Conservation (phyloP, 92 coral and sea anemone species). For the Chrysogorgia sp. region DNA sequence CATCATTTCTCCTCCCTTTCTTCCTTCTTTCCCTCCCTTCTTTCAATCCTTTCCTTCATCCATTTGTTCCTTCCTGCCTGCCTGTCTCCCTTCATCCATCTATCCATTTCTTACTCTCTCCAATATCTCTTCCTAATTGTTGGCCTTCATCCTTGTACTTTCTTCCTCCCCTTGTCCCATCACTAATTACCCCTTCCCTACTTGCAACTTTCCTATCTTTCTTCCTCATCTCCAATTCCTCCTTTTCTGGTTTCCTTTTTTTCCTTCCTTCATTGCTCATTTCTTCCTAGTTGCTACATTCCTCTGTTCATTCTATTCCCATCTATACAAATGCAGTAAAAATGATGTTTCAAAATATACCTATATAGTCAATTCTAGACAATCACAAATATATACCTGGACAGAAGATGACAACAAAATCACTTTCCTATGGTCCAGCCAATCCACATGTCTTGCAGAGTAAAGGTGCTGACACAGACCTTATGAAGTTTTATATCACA, state of each 20-base stretch:
- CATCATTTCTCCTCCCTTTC: not conserved
- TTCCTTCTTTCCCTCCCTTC: not conserved
- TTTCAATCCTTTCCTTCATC: not conserved
- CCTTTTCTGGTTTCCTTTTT: no score
- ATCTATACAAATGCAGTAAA: no score
- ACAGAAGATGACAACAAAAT: conserved; percentile 20
- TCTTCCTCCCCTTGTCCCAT: no score
- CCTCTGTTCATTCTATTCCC: not conserved
- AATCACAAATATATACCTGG: not conserved
- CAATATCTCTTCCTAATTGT: no score
- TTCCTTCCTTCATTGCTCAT: no score
- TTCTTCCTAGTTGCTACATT: not conserved
- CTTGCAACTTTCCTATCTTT: no score
- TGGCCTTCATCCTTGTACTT: no score
- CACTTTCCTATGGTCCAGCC: conserved; percentile 88
- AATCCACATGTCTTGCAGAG: conserved; percentile 89
- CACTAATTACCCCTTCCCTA: no score
- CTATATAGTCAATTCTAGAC: not conserved
- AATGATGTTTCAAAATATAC: no score
- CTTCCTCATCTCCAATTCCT: no score
- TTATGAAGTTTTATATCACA: conserved; percentile 93
- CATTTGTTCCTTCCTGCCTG: not conserved
- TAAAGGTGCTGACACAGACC: conserved; percentile 84
- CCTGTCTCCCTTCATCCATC: not conserved
- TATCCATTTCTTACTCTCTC: not conserved